Base-by-base conservation (phyloP, 2,888 invertebrate genomes). In the Chrysolina oricalcia region DNA sequence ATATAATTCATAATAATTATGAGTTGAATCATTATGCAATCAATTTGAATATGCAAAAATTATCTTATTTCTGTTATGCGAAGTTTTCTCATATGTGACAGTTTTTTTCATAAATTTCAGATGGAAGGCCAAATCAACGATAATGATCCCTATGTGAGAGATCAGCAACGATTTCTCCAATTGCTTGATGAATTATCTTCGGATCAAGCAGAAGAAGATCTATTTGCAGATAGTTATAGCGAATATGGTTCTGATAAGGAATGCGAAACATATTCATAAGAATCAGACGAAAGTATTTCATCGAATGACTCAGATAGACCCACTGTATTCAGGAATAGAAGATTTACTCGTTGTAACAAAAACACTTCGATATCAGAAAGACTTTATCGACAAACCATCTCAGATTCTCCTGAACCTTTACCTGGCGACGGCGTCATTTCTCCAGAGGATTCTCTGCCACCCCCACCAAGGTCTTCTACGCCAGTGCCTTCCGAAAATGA, bases 261-360 rank as follows among this genome's bases (percentile, higher is more conserved):
- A 72, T 70, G 80, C 70, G 27, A 35, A 35, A 9, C n/a, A 63
- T 59, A 27, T 65, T 64, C 53, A 40, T 74, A 21, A 63, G 74
- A 70, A 63, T 69, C 70, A 27, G 66, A 70, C 11, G 40, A 46
- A 40, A 66, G 70, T 62, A 62, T 56, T 10, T 48, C 27, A 72
- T 66, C 53, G 71, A 41, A 15, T 63, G 46, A 63, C 63, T 63
- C 23, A 40, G 63, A 71, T 65, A n/a, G 4, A 41, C 46, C 63
- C 19, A 71, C 23, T 46, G 19, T 19, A 48, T 48, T 48, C 17
- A 21, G 62, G 43, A 23, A 71, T 59, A 43, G 64, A 63, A 63
- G 23, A 40, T 62, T 63, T 35, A 46, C 64, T 65, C 40, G 13
- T 35, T 65, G 53, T 43, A 48, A 27, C 40, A 19, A 62, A 62